These are phyloP conservation scores for Diplazon laetatorius DNA, from an alignment of 2,888 invertebrate species.

Conservation along the genomic window DNA sequence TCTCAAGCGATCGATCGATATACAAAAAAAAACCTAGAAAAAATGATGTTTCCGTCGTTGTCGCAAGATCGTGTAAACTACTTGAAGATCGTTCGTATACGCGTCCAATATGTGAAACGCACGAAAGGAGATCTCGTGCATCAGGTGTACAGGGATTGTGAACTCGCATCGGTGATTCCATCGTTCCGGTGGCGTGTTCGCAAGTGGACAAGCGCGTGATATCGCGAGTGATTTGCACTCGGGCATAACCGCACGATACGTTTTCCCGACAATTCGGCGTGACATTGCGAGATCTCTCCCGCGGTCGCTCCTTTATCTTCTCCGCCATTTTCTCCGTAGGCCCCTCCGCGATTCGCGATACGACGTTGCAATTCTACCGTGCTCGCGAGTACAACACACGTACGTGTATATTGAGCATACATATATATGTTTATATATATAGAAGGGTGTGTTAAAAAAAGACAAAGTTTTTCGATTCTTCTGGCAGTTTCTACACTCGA, in stretches of 20 bases:
- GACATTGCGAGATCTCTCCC: conserved; percentile 28
- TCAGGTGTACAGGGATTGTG: conserved; percentile 1
- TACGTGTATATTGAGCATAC: conserved; percentile 1
- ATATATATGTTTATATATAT: conserved; percentile 11
- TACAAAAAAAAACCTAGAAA: too few relatives aligned
- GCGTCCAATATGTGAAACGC: conserved; percentile 15
- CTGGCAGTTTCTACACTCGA: too few relatives aligned
- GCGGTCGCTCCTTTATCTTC: conserved; percentile 10
- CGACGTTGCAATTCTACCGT: conserved; percentile 32
- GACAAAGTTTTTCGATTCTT: too few relatives aligned
- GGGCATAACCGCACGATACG: conserved; percentile 37
- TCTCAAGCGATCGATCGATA: too few relatives aligned
- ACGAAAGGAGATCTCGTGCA: conserved; percentile 33
- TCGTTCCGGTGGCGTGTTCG: not conserved
- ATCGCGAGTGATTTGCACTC: conserved; percentile 14
- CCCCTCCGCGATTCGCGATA: conserved; percentile 32
- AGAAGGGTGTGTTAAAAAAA: too few relatives aligned
- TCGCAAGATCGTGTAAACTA: not conserved
- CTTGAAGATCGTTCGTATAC: too few relatives aligned
- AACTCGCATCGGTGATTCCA: conserved; percentile 18
- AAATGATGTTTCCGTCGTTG: not conserved
- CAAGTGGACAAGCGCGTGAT: conserved; percentile 41
- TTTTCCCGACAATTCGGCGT: conserved; percentile 25
- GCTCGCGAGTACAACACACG: conserved; percentile 29
- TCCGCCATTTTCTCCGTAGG: conserved; percentile 4